These are phyloP conservation scores for Hemicrepidius hirtus DNA, from an alignment of 2,888 invertebrate species.

Conservation along the genomic window DNA sequence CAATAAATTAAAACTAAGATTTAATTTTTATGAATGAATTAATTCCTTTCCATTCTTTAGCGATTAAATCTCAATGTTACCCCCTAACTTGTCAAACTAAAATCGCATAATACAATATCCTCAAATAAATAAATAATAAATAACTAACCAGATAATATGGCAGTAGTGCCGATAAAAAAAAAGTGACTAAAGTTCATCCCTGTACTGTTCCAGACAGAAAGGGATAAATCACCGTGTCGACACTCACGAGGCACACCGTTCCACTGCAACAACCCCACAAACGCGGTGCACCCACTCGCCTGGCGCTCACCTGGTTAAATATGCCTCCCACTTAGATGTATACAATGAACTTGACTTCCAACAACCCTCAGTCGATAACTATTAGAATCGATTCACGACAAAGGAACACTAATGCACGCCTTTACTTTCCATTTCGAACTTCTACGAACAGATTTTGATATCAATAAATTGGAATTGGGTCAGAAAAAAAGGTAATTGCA, in stretches of 20 bases:
- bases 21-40: too few species aligned
- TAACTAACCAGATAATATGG: background rate
- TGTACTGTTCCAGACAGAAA: background rate
- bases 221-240: constrained; percentile 2
- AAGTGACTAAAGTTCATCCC: background rate
- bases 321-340: constrained; percentile 48
- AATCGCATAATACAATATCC: too few species aligned
- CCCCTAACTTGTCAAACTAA: too few species aligned
- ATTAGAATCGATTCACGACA: constrained; percentile 54
- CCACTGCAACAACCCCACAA: constrained; percentile 39
- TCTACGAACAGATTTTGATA: constrained; percentile 13
- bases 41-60: too few species aligned
- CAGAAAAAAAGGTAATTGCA: too few species aligned
- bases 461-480: too few species aligned
- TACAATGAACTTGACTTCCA: constrained; percentile 60
- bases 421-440: constrained; percentile 45
- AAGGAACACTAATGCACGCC: constrained; percentile 44
- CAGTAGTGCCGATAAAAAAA: background rate
- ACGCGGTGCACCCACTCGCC: constrained; percentile 47
- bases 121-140: background rate
- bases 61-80: too few species aligned
- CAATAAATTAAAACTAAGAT: too few species aligned
- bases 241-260: constrained; percentile 5
- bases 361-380: constrained; percentile 54
- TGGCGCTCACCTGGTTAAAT: constrained; percentile 53